A percentile compares a stretch with the other conserved stretches of the same genome.
phyloP scores from a whole-genome alignment of 2,797 vertebrate species.

The Leuciscus waleckii region DNA sequence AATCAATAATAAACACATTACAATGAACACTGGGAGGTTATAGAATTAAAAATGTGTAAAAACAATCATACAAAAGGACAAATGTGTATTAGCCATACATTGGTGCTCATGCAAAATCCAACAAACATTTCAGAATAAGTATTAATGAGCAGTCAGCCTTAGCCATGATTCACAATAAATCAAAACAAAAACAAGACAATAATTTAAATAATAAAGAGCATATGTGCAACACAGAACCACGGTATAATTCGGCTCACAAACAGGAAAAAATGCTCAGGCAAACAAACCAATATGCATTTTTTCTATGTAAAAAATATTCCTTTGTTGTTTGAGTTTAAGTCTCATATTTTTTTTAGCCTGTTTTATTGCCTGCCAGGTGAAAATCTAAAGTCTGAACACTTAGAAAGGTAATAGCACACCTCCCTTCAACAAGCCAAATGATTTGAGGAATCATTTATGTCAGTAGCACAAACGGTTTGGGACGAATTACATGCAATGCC shows the following conservation, averaged over 20 bases:
- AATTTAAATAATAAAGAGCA: conserved; percentile 31
- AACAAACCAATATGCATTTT: conserved; percentile 5
- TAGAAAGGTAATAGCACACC: neutral
- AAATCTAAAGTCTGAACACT: neutral
- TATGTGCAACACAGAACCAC: conserved; percentile 12
- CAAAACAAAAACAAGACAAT: conserved; percentile 19
- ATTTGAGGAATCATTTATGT: conserved; percentile 7
- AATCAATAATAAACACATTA: neutral
- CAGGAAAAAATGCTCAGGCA: conserved; percentile 12
- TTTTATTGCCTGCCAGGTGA: neutral
- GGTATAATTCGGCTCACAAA: conserved; percentile 11
- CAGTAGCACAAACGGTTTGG: conserved; percentile 12
- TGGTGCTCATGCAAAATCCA: conserved; percentile 46
- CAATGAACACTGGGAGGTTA: conserved; percentile 17
- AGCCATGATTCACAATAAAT: conserved; percentile 33
- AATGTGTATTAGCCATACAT: conserved; percentile 20
- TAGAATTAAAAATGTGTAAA: neutral
- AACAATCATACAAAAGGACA: conserved; percentile 16
- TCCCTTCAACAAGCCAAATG: neutral
- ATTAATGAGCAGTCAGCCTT: conserved; percentile 18
- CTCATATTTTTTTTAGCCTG: neutral
- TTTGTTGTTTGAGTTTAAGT: neutral
- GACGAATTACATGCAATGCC: neutral
- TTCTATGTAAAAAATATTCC: neutral
- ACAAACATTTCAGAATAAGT: conserved; percentile 17